Evolutionary conservation across 2,113 vertebrate species (phyloP), one percentile per base, ranked within the genome.

Genomic region (Chaetodon auriga): DNA sequence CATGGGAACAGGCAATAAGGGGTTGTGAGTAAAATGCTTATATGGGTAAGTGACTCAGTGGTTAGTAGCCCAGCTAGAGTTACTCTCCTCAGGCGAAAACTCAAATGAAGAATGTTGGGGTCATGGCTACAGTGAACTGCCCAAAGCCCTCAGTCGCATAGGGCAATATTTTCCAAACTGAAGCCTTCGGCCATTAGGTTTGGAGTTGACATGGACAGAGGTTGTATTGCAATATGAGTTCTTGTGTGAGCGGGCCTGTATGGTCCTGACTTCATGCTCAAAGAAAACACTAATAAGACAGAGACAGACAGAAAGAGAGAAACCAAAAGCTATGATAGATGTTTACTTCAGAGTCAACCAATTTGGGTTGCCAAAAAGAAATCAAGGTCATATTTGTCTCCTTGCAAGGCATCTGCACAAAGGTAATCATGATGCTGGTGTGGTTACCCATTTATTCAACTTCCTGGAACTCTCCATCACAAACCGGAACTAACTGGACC

Each of bases 71-170:
- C 58, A 75, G 65, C 70, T 87, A 25, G 53, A 82, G 84, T 89
- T 90, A 51, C 82, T 21, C 18, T 75, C 60, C 69, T 80, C 53
- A 63, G 75, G 77, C 77, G 75, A 72, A 68, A 88, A 85, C 6
- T 13, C 30, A 3, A 0, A 57, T 71, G 36, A 80, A 68, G 80
- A 85, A 87, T 90, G 55, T 69, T 48, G 23, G 55, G 83, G 85
- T 87, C 85, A 62, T 46, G 54, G 9, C 60, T 69, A 74, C 38
- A 73, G 53, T 87, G 81, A 81, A 53, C 76, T 71, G 68, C 46
- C 62, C 6, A 19, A 63, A 70, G 62, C 61, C 46, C 48, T 71
- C n/a, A 57, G 46, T 75, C 63, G 5, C 75, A 65, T 0, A 73
- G 19, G 62, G 54, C 62, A 75, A 10, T 38, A 11, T 62, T 75